A percentile compares a stretch with the other conserved stretches of the same genome.
Conservation (phyloP, 2,113 vertebrate genomes). For the Hucho hucho region DNA sequence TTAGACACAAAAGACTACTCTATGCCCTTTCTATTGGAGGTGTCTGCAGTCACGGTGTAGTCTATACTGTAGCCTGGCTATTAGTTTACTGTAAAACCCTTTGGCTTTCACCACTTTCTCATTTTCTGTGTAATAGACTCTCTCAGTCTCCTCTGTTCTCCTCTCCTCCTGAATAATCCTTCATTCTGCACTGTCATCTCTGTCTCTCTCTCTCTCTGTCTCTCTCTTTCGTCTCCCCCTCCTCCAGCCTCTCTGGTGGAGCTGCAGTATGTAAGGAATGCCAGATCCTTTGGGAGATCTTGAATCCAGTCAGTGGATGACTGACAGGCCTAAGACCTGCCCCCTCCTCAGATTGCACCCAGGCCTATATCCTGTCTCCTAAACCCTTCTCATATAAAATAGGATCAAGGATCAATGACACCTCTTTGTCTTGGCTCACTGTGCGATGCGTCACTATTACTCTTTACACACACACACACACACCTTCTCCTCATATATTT, state of each 20-base stretch:
- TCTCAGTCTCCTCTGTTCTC: slow-evolving; percentile 14
- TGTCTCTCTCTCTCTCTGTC: slow-evolving; percentile 14
- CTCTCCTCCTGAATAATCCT: slow-evolving; percentile 21
- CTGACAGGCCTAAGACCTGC: slow-evolving; percentile 38
- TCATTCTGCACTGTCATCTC: slow-evolving; percentile 42
- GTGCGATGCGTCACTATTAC: not conserved
- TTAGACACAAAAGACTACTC: too few species aligned
- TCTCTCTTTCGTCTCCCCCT: slow-evolving; percentile 20
- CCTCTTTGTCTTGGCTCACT: slow-evolving; percentile 15
- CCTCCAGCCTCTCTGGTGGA: slow-evolving; percentile 33
- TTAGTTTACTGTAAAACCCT: slow-evolving; percentile 19
- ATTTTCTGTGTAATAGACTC: slow-evolving; percentile 6
- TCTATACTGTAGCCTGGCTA: too few species aligned
- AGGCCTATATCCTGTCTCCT: not conserved
- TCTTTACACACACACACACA: not conserved
- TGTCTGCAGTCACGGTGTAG: not conserved
- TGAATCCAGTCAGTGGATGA: slow-evolving; percentile 50
- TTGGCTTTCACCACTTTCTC: slow-evolving; percentile 27
- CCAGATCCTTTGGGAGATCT: slow-evolving; percentile 47
- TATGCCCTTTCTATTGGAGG: not conserved
- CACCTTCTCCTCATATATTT: not conserved
- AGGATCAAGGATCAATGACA: slow-evolving; percentile 1
- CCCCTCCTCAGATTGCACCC: slow-evolving; percentile 33
- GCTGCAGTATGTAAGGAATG: slow-evolving; percentile 62
- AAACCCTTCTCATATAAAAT: slow-evolving; percentile 14